phyloP scores from a whole-genome alignment of 2,797 vertebrate genomes.

The Psittacula derbiana region DNA sequence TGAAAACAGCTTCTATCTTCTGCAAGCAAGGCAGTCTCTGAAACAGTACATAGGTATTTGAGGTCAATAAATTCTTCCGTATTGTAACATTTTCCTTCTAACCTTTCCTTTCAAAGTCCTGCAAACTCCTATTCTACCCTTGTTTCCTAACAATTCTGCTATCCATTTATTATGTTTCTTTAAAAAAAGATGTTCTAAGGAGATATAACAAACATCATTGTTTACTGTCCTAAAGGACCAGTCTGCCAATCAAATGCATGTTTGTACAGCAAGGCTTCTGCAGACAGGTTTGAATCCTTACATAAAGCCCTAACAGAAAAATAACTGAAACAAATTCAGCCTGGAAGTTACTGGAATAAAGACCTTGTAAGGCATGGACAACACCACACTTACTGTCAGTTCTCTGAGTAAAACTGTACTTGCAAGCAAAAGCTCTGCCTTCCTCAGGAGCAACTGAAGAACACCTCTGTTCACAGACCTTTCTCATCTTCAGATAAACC shows the following conservation, averaged over 20 bases:
- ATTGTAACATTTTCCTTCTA: neutral
- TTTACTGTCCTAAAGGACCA: neutral
- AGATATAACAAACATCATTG: neutral
- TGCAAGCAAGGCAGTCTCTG: neutral
- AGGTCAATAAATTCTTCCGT: neutral
- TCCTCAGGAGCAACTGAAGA: neutral
- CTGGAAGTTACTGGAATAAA: neutral
- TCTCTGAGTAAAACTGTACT: neutral
- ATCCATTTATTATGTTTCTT: neutral
- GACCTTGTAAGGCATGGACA: neutral
- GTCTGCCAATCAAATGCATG: neutral
- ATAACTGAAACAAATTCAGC: neutral
- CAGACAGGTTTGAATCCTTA: neutral
- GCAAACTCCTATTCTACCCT: neutral
- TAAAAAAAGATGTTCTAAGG: neutral
- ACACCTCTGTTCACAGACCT: neutral
- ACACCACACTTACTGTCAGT: fast-evolving
- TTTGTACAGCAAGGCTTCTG: neutral
- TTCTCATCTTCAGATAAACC: neutral
- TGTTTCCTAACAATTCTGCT: neutral
- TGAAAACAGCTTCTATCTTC: neutral
- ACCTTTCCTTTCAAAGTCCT: neutral
- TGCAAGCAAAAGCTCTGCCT: neutral
- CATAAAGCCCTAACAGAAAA: neutral
- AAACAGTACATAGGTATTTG: neutral